Percentiles rank a stretch among this genome's conserved stretches.
Conservation (phyloP, 2,113 vertebrate species). For the Xyliphius kryptos region DNA sequence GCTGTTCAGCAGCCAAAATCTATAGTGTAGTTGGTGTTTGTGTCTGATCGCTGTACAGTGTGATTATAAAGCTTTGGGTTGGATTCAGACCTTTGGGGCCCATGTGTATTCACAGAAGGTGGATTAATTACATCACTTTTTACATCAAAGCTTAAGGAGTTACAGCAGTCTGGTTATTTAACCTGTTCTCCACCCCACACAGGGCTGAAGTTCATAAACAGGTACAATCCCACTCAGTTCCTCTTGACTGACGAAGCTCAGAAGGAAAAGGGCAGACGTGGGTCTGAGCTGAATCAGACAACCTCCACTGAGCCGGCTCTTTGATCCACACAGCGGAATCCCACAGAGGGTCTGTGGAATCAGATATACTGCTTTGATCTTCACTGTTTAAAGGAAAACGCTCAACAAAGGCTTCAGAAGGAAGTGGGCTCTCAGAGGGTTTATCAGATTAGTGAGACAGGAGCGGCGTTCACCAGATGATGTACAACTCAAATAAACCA, state of each 20-base stretch:
- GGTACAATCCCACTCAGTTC: background rate
- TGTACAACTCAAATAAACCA: no score
- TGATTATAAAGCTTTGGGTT: no score
- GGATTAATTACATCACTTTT: background rate
- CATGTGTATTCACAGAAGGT: no score
- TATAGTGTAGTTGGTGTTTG: no score
- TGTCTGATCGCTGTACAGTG: no score
- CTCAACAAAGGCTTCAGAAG: background rate
- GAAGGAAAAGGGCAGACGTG: background rate
- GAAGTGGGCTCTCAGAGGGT: background rate
- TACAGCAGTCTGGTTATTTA: background rate
- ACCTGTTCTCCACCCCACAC: background rate
- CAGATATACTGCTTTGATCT: background rate
- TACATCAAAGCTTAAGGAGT: background rate
- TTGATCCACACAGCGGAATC: no score
- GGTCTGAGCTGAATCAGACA: no score
- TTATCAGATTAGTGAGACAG: background rate
- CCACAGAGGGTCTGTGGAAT: background rate
- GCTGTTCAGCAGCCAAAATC: no score
- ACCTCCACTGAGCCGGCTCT: background rate
- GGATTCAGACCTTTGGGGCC: no score
- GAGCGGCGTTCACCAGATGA: background rate
- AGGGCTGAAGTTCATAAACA: background rate
- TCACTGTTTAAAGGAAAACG: background rate
- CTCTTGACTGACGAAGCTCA: background rate